Conservation (phyloP, 1,140 invertebrate genomes). For the Dendrolimus kikuchii region DNA sequence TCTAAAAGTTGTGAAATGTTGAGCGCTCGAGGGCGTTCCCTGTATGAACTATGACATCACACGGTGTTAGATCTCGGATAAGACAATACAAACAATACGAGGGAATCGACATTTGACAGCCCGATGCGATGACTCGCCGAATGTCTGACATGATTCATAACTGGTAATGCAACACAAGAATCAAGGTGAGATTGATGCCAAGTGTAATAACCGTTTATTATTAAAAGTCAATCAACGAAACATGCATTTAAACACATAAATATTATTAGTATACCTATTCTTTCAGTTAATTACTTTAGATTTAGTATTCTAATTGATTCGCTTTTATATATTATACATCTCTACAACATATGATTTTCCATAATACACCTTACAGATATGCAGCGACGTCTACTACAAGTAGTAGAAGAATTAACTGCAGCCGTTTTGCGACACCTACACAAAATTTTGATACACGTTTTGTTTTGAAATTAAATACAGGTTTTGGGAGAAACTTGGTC, state of each 20-base stretch:
- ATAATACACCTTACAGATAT: no score
- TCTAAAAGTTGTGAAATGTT: conserved; percentile 40
- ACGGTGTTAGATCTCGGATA: conserved; percentile 24
- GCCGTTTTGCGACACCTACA: no score
- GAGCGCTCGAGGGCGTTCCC: conserved; percentile 32
- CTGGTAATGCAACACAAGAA: conserved; percentile 29
- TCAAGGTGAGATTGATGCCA: conserved; percentile 24
- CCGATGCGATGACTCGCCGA: conserved; percentile 43
- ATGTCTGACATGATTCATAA: conserved; percentile 40
- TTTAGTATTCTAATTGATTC: no score
- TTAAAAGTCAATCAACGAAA: conserved; percentile 10
- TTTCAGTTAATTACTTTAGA: no score
- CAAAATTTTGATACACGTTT: no score
- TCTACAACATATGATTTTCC: no score
- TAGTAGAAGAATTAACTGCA: no score
- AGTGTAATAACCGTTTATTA: conserved; percentile 12
- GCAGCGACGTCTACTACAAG: no score
- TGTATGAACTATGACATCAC: conserved; percentile 52
- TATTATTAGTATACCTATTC: no score
- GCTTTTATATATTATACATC: no score
- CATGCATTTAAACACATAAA: background rate
- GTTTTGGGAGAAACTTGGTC: no score
- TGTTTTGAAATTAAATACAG: no score
- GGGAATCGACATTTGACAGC: conserved; percentile 48
- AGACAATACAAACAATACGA: conserved; percentile 53